Conservation (phyloP, 2,888 invertebrate genomes). For the Lasiommata megera region DNA sequence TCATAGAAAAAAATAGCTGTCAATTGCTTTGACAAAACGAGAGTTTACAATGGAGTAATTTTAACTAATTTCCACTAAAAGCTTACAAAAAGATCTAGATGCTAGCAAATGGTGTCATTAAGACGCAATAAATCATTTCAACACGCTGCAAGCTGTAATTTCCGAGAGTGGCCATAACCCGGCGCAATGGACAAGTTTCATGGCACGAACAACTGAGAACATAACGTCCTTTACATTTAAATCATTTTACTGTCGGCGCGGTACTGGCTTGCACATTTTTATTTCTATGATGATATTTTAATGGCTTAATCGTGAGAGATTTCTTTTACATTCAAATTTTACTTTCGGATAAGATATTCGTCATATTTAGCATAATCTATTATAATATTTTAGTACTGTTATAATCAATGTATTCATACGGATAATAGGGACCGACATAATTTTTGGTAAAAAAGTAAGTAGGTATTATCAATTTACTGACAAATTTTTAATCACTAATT, state of each 20-base stretch:
- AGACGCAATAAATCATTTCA: slow-evolving; percentile 32
- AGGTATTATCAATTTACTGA: too few relatives aligned
- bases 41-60: neutral
- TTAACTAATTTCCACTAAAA: neutral
- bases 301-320: slow-evolving; percentile 1
- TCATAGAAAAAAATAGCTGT: too few relatives aligned
- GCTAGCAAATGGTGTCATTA: slow-evolving; percentile 31
- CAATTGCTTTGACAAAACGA: too few relatives aligned
- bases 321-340: neutral
- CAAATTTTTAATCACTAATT: too few relatives aligned
- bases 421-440: too few relatives aligned
- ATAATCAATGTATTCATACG: too few relatives aligned
- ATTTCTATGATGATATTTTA: slow-evolving; percentile 11
- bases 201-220: slow-evolving; percentile 17
- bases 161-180: slow-evolving; percentile 30
- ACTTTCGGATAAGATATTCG: too few relatives aligned
- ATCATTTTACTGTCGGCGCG: slow-evolving; percentile 15
- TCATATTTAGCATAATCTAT: too few relatives aligned
- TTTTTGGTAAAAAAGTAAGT: too few relatives aligned
- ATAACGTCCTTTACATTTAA: slow-evolving; percentile 23
- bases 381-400: too few relatives aligned
- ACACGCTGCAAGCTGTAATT: slow-evolving; percentile 32
- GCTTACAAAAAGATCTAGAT: slow-evolving; percentile 15
- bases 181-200: slow-evolving; percentile 29
- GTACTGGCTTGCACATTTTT: slow-evolving; percentile 4